Evolutionary conservation across 2,888 invertebrate genomes (phyloP).

Genomic region (Desoria tigrina): DNA sequence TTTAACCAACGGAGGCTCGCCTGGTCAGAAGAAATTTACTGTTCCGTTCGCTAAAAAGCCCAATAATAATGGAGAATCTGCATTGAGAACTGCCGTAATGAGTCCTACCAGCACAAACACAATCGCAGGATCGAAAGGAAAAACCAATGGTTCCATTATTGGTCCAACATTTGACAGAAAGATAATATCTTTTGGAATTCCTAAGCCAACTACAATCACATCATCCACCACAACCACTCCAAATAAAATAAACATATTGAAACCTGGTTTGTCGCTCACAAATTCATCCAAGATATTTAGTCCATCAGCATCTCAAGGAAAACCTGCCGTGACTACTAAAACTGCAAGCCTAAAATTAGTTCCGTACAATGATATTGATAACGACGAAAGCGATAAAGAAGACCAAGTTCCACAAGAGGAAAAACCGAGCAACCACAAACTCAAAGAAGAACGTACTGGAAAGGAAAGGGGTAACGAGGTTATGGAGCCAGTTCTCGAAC

Average conservation of each 20-base stretch:
- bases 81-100: constrained; percentile 5
- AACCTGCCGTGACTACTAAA: background rate
- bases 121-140: background rate
- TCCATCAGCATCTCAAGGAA: constrained; percentile 9
- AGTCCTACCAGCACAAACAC: background rate
- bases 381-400: constrained; percentile 32
- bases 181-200: constrained; percentile 30
- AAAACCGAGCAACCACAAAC: constrained; percentile 13
- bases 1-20: constrained; percentile 11
- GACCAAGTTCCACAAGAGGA: constrained; percentile 21
- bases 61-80: background rate
- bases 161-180: constrained; percentile 14
- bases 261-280: constrained; percentile 30
- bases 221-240: background rate
- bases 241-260: constrained; percentile 35
- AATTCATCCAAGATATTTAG: constrained; percentile 17
- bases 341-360: constrained; percentile 25
- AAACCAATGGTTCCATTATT: constrained; percentile 6
- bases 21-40: constrained; percentile 11
- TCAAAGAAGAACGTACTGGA: background rate
- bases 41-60: constrained; percentile 16
- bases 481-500: background rate
- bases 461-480: background rate
- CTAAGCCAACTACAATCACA: constrained; percentile 1
- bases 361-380: constrained; percentile 39